phyloP scores from a whole-genome alignment of 2,888 invertebrate genomes.

The Callinectes sapidus region DNA sequence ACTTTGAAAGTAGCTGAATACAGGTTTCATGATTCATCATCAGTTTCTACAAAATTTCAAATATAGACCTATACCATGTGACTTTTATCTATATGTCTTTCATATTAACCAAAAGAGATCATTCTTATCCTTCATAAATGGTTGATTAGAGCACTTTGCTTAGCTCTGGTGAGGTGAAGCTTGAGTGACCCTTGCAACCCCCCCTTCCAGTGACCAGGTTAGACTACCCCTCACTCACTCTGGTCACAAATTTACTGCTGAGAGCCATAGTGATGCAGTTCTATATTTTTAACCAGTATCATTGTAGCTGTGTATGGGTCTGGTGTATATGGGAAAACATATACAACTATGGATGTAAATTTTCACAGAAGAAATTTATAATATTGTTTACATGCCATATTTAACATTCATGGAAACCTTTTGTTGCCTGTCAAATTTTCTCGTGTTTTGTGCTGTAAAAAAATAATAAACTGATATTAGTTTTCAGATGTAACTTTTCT shows the following conservation, averaged over 20 bases:
- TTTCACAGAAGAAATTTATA: conserved; percentile 43
- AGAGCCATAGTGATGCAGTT: conserved; percentile 53
- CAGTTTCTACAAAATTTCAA: background rate
- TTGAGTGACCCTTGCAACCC: conserved; percentile 17
- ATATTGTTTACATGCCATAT: conserved; percentile 54
- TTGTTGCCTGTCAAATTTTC: conserved; percentile 49
- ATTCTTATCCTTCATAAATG: conserved; percentile 17
- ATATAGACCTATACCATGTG: background rate
- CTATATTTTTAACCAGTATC: conserved; percentile 62
- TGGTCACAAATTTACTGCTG: conserved; percentile 41
- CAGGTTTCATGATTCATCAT: conserved; percentile 34
- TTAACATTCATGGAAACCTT: conserved; percentile 44
- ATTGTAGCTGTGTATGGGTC: conserved; percentile 49
- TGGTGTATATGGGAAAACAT: conserved; percentile 44
- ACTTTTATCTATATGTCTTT: conserved; percentile 33
- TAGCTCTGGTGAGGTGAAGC: conserved; percentile 26
- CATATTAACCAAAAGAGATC: conserved; percentile 26
- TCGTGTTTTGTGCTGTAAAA: conserved; percentile 51
- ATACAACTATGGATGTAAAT: conserved; percentile 55
- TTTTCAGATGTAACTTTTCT: conserved; percentile 26
- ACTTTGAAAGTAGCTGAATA: conserved; percentile 30
- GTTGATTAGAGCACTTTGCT: conserved; percentile 22
- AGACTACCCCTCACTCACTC: conserved; percentile 29
- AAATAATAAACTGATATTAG: conserved; percentile 49
- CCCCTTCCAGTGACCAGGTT: conserved; percentile 11